Conservation (phyloP, 2,797 vertebrate genomes). For the Delichon dasypus region DNA sequence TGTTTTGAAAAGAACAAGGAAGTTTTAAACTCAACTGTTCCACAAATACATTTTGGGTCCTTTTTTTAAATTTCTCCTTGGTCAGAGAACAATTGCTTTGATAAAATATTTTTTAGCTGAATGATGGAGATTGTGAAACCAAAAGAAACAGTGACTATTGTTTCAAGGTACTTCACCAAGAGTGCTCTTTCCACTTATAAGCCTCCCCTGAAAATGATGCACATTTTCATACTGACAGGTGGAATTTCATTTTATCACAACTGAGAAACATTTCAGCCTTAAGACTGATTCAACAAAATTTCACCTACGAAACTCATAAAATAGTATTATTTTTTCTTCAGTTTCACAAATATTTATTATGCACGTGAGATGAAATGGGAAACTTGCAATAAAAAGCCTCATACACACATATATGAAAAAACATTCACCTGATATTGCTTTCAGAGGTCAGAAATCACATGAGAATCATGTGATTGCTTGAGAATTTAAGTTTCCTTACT, state of each 20-base stretch:
- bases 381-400: not conserved
- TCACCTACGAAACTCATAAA: not conserved
- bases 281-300: not conserved
- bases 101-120: not conserved
- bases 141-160: not conserved
- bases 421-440: not conserved
- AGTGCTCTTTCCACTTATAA: not conserved
- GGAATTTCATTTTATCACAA: not conserved
- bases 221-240: not conserved
- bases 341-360: not conserved
- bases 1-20: constrained; percentile 49
- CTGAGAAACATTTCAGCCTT: not conserved
- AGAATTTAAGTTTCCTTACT: not conserved
- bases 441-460: not conserved
- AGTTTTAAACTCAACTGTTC: not conserved
- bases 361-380: not conserved
- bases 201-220: not conserved
- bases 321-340: not conserved
- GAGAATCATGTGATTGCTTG: not conserved
- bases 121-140: not conserved
- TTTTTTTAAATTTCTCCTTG: not conserved
- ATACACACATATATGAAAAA: not conserved
- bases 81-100: not conserved
- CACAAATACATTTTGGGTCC: not conserved
- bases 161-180: not conserved